Evolutionary conservation across 2,888 invertebrate species (phyloP), one percentile per base, ranked within the genome.

Genomic region (Chloromyia formosa): DNA sequence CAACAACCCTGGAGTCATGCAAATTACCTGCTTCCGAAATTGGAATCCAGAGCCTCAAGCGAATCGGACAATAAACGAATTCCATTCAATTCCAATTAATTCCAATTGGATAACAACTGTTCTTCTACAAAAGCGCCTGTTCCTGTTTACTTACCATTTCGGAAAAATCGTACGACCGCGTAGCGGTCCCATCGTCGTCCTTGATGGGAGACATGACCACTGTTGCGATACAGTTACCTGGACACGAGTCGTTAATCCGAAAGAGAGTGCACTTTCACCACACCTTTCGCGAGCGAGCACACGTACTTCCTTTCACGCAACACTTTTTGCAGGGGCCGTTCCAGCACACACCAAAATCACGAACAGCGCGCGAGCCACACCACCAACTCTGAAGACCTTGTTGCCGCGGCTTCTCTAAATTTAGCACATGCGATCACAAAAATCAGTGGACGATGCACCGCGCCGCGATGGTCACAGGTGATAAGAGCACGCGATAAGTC

Each of bases 351-450:
- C 2, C 49, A 49, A 12, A 49, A 49, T 12, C 49, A 49, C 49
- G 49, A 3, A 12, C 12, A n/a, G 12, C n/a, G n/a, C n/a, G n/a
- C n/a, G 14, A 49, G 49, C 49, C 49, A 49, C 49, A 49, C 2
- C 27, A 35, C 27, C 2, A 35, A 2, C 27, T 4, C 27, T 7
- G 27, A 35, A 35, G 27, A 35, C 27, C 27, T 35, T 35, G 27
- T 35, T 35, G 27, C 2, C 27, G 49, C 12, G 49, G 3, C 49
- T 49, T 49, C 16, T 49, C 49, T 49, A 49, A 49, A 5, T 49
- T 49, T 49, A 49, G 49, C 49, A 49, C 49, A 49, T 49, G 49
- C 49, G 49, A 49, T 49, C 49, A 49, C 49, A 49, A 35, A 35
- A 49, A 49, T 49, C 16, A 49, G 14, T 49, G 49, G 49, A 49